phyloP scores from a whole-genome alignment of 2,797 vertebrate species.

The Anguilla anguilla region DNA sequence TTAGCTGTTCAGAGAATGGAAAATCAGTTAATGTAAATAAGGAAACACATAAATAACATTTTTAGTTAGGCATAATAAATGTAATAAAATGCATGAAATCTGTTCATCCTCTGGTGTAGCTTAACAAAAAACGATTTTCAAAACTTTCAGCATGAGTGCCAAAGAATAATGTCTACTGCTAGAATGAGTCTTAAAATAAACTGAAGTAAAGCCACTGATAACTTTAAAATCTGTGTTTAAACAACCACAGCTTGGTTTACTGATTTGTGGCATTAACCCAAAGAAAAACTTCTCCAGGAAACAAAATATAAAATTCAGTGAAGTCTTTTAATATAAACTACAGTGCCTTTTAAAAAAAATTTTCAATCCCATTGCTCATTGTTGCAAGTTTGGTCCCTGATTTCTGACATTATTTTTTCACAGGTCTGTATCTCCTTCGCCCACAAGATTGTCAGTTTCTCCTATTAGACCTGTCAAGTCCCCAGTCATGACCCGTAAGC shows the following conservation, averaged over 20 bases:
- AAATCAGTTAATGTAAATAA: background rate
- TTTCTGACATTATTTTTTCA: constrained; percentile 17
- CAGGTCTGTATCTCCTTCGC: constrained; percentile 88
- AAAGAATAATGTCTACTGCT: background rate
- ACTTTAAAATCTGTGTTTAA: background rate
- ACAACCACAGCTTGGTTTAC: too few species aligned
- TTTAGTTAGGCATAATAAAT: background rate
- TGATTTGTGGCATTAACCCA: background rate
- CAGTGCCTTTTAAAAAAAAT: background rate
- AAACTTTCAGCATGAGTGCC: background rate
- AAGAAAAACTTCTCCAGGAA: background rate
- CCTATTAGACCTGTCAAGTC: constrained; percentile 93
- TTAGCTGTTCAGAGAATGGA: background rate
- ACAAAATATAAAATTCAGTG: background rate
- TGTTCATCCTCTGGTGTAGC: too few species aligned
- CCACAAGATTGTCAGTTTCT: constrained; percentile 82
- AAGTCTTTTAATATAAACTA: background rate
- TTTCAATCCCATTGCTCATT: background rate
- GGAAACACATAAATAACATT: background rate
- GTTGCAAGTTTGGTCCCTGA: background rate
- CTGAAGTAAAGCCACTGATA: background rate
- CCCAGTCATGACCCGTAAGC: constrained; percentile 80
- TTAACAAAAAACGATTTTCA: background rate
- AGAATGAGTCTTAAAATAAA: background rate
- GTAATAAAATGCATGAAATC: too few species aligned